Evolutionary conservation across 1,140 invertebrate genomes (phyloP).

Genomic region (Andrena cerasifolii): DNA sequence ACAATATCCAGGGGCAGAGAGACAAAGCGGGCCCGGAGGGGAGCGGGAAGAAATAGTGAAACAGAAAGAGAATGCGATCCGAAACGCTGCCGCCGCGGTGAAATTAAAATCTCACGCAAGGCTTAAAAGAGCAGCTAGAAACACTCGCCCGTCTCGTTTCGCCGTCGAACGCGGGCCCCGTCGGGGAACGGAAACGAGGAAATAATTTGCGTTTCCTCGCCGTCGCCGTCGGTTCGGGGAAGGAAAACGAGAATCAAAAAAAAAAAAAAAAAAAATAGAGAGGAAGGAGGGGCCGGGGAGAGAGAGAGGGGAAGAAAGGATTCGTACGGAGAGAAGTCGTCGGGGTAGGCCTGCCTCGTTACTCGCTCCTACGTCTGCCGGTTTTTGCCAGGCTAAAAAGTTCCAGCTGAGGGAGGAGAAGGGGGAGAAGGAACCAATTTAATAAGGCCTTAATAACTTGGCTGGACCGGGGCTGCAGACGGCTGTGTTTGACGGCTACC

Average conservation of each 20-base stretch:
- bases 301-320: constrained; percentile 16
- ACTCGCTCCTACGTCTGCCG: constrained; percentile 56
- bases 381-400: constrained; percentile 66
- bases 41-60: not conserved
- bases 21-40: not conserved
- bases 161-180: constrained; percentile 41
- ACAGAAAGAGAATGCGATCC: not conserved
- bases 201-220: constrained; percentile 57
- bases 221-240: constrained; percentile 9
- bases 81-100: constrained; percentile 18
- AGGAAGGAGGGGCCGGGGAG: not conserved
- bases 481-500: constrained; percentile 72
- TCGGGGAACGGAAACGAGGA: constrained; percentile 59
- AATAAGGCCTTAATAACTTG: constrained; percentile 77
- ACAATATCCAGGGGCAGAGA: constrained; percentile 19
- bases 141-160: constrained; percentile 40
- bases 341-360: constrained; percentile 62
- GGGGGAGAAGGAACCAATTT: constrained; percentile 69
- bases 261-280: not conserved
- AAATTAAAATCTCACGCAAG: constrained; percentile 55
- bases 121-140: constrained; percentile 45
- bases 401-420: constrained; percentile 56
- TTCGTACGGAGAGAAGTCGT: not conserved
- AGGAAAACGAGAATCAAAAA: constrained; percentile 25
- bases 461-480: constrained; percentile 58